Conservation (phyloP, 2,888 invertebrate species). For the Abscondita cerata region DNA sequence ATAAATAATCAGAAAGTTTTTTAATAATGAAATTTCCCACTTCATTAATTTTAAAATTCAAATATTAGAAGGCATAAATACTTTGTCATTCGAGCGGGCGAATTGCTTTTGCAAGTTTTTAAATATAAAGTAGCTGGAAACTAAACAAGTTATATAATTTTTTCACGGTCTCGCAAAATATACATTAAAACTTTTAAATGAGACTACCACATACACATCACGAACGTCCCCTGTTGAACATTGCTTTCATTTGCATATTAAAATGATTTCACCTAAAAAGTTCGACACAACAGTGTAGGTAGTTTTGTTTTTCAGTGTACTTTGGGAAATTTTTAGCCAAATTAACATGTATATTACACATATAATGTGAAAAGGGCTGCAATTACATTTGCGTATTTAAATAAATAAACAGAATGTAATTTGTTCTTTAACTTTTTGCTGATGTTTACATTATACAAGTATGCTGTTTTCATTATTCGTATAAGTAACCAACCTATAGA, state of each 20-base stretch:
- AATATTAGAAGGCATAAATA: conserved; percentile 26
- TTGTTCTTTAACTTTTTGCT: background rate
- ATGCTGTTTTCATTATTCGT: too few relatives aligned
- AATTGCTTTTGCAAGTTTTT: conserved; percentile 31
- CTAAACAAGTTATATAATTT: conserved; percentile 42
- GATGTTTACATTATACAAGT: too few relatives aligned
- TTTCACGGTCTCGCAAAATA: conserved; percentile 41
- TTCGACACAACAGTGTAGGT: conserved; percentile 29
- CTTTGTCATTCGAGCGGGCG: conserved; percentile 26
- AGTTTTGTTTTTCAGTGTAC: conserved; percentile 25
- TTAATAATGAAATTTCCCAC: conserved; percentile 29
- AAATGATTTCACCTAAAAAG: conserved; percentile 35
- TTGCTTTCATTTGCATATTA: conserved; percentile 44
- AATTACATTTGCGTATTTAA: too few relatives aligned
- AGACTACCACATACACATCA: conserved; percentile 39
- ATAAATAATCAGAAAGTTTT: too few relatives aligned
- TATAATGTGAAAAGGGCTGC: too few relatives aligned
- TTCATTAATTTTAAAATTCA: conserved; percentile 33
- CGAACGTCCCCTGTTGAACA: conserved; percentile 40
- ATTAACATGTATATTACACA: too few relatives aligned
- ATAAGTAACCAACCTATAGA: too few relatives aligned
- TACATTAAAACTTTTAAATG: conserved; percentile 43
- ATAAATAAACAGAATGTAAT: background rate
- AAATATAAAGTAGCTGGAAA: conserved; percentile 33
- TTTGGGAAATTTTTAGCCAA: conserved; percentile 11